phyloP scores from a whole-genome alignment of 1,140 invertebrate species.

The Drosophila trapezifrons region DNA sequence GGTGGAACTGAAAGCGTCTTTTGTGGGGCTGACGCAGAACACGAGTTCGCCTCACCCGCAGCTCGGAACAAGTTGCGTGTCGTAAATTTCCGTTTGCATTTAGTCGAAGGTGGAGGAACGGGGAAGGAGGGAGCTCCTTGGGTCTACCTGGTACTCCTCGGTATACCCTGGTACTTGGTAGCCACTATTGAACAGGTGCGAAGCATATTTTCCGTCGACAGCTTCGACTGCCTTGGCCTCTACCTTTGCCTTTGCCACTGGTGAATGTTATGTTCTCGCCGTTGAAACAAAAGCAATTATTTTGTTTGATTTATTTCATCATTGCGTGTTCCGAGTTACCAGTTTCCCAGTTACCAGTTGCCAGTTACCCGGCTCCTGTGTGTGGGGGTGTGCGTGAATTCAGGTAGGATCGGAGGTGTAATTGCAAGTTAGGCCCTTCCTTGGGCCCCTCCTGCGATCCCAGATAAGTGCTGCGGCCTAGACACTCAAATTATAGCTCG shows the following conservation, averaged over 20 bases:
- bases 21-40: constrained; percentile 49
- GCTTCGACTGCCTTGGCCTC: constrained; percentile 6
- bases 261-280: constrained; percentile 57
- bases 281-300: constrained; percentile 76
- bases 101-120: constrained; percentile 24
- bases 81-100: constrained; percentile 68
- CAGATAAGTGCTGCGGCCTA: constrained; percentile 63
- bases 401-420: constrained; percentile 50
- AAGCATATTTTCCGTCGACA: constrained; percentile 52
- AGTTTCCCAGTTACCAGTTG: constrained; percentile 20
- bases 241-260: background rate
- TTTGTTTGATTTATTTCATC: constrained; percentile 80
- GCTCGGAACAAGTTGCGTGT: constrained; percentile 66
- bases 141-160: constrained; percentile 28
- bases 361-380: constrained; percentile 15
- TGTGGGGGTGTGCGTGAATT: constrained; percentile 39
- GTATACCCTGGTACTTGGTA: constrained; percentile 14
- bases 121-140: constrained; percentile 30
- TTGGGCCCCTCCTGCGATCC: constrained; percentile 47
- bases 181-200: constrained; percentile 66
- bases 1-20: constrained; percentile 40
- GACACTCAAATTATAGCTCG: constrained; percentile 74
- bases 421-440: constrained; percentile 67
- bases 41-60: constrained; percentile 72
- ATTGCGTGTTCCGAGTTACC: constrained; percentile 61